A percentile compares a stretch with the other conserved stretches of the same genome.
Conservation (phyloP, 2,888 invertebrate genomes). For the Parnassius apollo region DNA sequence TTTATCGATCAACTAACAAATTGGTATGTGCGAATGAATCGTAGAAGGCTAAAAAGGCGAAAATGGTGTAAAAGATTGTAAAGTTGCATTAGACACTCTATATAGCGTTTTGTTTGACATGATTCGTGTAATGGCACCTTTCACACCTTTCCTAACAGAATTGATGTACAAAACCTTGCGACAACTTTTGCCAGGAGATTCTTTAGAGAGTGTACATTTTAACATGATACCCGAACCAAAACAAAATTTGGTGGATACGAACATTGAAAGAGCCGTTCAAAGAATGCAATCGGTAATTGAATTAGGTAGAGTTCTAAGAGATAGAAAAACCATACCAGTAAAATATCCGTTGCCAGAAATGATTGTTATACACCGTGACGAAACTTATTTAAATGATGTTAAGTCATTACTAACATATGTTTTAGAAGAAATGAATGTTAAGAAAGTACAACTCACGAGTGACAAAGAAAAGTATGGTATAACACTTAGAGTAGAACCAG, state of each 20-base stretch:
- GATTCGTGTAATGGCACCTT: constrained; percentile 97
- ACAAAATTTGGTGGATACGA: constrained; percentile 86
- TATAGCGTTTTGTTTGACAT: constrained; percentile 94
- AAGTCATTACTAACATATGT: constrained; percentile 91
- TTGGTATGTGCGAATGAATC: constrained; percentile 99
- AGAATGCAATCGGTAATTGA: constrained; percentile 98
- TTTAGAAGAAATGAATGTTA: constrained; percentile 95
- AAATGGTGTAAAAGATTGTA: constrained; percentile 89
- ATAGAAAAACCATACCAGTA: constrained; percentile 95
- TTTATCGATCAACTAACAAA: constrained; percentile 99
- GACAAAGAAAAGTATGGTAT: constrained; percentile 97
- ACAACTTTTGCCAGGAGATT: constrained; percentile 79
- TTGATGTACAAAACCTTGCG: constrained; percentile 95
- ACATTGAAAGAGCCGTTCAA: constrained; percentile 94
- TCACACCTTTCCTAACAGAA: constrained; percentile 98
- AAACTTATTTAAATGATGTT: constrained; percentile 88
- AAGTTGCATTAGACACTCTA: constrained; percentile 91
- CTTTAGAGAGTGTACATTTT: constrained; percentile 92
- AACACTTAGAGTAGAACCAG: constrained; percentile 94
- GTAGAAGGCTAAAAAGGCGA: constrained; percentile 98
- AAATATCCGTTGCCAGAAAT: constrained; percentile 98
- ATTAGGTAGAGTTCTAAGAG: constrained; percentile 94
- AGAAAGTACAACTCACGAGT: constrained; percentile 89
- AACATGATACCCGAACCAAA: constrained; percentile 92
- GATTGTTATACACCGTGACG: constrained; percentile 95